Evolutionary conservation across 2,888 invertebrate genomes (phyloP).

Genomic region (Polyommatus icarus): DNA sequence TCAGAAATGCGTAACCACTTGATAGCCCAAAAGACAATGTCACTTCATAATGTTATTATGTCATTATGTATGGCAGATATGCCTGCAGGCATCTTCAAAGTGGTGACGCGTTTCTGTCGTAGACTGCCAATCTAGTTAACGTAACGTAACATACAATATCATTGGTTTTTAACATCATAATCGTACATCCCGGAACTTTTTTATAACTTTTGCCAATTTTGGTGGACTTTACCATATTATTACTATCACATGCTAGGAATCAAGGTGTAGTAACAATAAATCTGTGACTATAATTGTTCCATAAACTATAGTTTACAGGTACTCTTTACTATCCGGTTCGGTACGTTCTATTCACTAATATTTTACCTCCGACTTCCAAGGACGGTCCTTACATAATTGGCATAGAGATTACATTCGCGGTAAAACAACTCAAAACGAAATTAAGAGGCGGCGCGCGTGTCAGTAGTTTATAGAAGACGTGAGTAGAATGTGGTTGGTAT

Average conservation of each 20-base stretch:
- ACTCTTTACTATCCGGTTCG: neutral
- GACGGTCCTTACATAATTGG: neutral
- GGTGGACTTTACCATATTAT: too few relatives aligned
- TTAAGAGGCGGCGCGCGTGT: conserved; percentile 42
- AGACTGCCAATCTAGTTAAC: too few relatives aligned
- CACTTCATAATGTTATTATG: too few relatives aligned
- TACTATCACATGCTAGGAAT: neutral
- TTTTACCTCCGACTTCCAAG: neutral
- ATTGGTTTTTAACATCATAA: too few relatives aligned
- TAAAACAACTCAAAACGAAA: neutral
- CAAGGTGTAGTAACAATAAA: neutral
- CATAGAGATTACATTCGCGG: neutral
- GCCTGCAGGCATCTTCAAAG: too few relatives aligned
- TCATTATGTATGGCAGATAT: too few relatives aligned
- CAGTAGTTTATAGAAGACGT: conserved; percentile 72
- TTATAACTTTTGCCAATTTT: too few relatives aligned
- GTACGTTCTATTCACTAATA: neutral
- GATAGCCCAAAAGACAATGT: too few relatives aligned
- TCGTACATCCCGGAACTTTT: too few relatives aligned
- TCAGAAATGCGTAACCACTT: too few relatives aligned
- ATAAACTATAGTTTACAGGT: conserved; percentile 1
- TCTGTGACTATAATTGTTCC: neutral
- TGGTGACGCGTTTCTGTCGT: too few relatives aligned
- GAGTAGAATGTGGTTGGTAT: conserved; percentile 61
- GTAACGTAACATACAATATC: too few relatives aligned